Conservation (phyloP, 2,797 vertebrate genomes). For the Columba guinea region DNA sequence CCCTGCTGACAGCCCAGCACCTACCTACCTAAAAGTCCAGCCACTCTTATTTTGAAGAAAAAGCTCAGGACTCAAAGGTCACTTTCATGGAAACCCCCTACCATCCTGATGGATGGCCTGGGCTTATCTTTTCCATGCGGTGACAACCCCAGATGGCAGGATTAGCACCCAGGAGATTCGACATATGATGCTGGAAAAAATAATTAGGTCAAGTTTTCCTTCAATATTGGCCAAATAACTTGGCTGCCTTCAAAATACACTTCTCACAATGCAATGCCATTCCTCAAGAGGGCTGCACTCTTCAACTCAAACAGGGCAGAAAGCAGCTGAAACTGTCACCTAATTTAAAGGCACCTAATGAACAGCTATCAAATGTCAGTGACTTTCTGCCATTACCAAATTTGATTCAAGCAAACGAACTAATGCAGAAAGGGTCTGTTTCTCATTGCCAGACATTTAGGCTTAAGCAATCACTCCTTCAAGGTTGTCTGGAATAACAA, state of each 20-base stretch:
- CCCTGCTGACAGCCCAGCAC: neutral
- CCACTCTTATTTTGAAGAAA: neutral
- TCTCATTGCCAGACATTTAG: neutral
- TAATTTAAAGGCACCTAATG: neutral
- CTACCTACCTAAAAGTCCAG: neutral
- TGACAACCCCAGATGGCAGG: neutral
- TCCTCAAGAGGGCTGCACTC: neutral
- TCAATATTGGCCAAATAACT: neutral
- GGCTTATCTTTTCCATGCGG: neutral
- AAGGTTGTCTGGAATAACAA: neutral
- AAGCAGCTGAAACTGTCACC: neutral
- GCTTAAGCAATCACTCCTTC: neutral
- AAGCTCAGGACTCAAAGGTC: neutral
- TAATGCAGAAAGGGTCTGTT: neutral
- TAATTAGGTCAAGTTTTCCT: neutral
- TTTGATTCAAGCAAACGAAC: neutral
- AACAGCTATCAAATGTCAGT: neutral
- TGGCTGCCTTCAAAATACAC: neutral
- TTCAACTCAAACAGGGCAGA: neutral
- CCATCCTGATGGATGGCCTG: neutral
- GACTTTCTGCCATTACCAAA: neutral
- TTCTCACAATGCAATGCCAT: accelerated
- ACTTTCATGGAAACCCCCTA: accelerated
- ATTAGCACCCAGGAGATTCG: neutral
- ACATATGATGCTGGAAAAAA: neutral